phyloP scores from a whole-genome alignment of 2,797 vertebrate species.

The Limosa lapponica region DNA sequence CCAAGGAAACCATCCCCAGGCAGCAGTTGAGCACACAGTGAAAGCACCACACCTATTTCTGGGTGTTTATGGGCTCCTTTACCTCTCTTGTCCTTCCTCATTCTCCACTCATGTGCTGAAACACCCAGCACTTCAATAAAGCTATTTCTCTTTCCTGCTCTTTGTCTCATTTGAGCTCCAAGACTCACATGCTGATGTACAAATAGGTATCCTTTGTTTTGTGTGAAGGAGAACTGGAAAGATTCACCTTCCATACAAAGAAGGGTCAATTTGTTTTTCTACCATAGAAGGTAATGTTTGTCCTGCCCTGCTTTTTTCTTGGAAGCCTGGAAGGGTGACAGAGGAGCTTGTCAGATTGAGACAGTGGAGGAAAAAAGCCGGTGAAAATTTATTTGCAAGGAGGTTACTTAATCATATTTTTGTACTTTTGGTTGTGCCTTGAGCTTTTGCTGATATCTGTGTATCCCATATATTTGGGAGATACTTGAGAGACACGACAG shows the following conservation, averaged over 20 bases:
- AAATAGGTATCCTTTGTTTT: neutral
- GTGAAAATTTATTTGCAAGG: constrained; percentile 4
- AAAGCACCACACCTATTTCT: neutral
- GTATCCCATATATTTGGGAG: neutral
- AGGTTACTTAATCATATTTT: constrained; percentile 7
- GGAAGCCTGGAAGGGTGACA: neutral
- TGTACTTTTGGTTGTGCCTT: neutral
- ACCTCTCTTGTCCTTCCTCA: neutral
- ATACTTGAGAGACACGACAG: neutral
- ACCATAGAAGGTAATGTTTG: neutral
- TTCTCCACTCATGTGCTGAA: neutral
- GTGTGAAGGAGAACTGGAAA: neutral
- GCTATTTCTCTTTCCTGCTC: neutral
- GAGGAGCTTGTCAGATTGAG: neutral
- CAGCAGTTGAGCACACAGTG: neutral
- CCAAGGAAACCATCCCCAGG: neutral
- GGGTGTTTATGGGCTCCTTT: neutral
- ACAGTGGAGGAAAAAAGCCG: neutral
- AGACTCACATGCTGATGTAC: neutral
- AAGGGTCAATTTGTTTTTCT: neutral
- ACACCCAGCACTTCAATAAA: neutral
- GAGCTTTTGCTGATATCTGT: neutral
- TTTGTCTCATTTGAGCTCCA: neutral
- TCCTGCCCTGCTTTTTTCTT: neutral
- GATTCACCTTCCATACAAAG: neutral